Base-by-base conservation (phyloP, 2,888 invertebrate genomes). In the Chrysopilus asiliformis region DNA sequence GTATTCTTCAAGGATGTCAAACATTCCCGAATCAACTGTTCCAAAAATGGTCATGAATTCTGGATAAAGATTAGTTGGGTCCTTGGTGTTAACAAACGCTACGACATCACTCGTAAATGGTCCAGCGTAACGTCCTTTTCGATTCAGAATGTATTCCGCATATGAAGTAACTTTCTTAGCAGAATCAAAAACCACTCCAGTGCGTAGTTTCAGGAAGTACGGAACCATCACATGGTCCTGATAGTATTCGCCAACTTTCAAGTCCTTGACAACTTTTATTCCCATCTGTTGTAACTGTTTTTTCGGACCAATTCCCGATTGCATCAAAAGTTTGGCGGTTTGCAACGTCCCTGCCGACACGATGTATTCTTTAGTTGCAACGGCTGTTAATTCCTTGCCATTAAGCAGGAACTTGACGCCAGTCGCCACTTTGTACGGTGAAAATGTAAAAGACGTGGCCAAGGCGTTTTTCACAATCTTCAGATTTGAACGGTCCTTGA, bases 291-390 rank as follows among this genome's bases (percentile, higher is more conserved):
- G 57, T 4, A 84, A 64, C 51, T 83, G 75, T 8, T 68, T 60
- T 4, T 61, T 60, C 0, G 81, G 77, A 0, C 82, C 82, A 8
- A 84, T 68, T 3, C 87, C 89, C 1, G 85, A 86, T 3, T 89
- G 58, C 84, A 89, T 83, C 35, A 91, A 61, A 28, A 91, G 62
- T 53, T 90, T 89, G 0, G 91, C 85, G 27, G 79, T 79, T 53
- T 87, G 89, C 25, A 91, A 80, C 2, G 89, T 73, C 2, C 91
- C 90, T 2, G 85, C 86, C 17, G 84, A 78, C 37, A 90, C 54
- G 34, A 90, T 81, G 0, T 90, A 73, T 57, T 84, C 85, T 52
- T 79, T 82, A 19, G 22, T 32, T 13, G 39, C 39, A 32, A 9
- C 16, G 4, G 83, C 72, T 15, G 77, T 66, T 49, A 76, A 71